phyloP scores from a whole-genome alignment of 92 coral and sea anemone species.

The Heteractis magnifica region DNA sequence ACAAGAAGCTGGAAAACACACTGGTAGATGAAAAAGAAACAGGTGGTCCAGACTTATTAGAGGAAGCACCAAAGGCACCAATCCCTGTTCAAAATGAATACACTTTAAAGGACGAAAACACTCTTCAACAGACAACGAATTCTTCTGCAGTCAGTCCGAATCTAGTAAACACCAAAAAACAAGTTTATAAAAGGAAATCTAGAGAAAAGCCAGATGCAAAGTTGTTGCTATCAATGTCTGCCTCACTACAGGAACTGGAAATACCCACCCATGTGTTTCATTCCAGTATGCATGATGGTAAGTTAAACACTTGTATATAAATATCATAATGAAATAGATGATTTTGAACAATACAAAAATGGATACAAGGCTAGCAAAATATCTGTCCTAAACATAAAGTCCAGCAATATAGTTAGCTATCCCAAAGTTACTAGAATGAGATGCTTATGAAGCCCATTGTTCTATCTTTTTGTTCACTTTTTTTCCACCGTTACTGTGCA shows the following conservation, averaged over 20 bases:
- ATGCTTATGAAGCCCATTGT: too few relatives aligned
- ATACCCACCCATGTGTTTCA: conserved; percentile 21
- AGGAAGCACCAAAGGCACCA: neutral
- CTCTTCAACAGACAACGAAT: neutral
- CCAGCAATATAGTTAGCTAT: too few relatives aligned
- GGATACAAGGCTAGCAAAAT: too few relatives aligned
- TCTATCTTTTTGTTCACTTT: too few relatives aligned
- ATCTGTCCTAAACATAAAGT: too few relatives aligned
- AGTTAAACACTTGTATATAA: neutral
- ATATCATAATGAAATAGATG: neutral
- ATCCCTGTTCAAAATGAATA: conserved; percentile 1
- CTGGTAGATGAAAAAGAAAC: neutral
- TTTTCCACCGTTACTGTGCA: too few relatives aligned
- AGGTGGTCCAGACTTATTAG: neutral
- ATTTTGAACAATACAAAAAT: too few relatives aligned
- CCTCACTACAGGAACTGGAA: conserved; percentile 25
- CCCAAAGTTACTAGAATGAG: too few relatives aligned
- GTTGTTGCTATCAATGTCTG: neutral
- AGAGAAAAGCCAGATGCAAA: neutral
- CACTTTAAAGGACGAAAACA: neutral
- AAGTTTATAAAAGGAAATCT: neutral
- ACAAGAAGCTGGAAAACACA: neutral
- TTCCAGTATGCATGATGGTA: conserved; percentile 32
- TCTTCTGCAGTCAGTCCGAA: neutral
- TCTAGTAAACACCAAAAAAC: neutral